Conservation (phyloP, 2,113 vertebrate species). For the Hipposideros armiger region DNA sequence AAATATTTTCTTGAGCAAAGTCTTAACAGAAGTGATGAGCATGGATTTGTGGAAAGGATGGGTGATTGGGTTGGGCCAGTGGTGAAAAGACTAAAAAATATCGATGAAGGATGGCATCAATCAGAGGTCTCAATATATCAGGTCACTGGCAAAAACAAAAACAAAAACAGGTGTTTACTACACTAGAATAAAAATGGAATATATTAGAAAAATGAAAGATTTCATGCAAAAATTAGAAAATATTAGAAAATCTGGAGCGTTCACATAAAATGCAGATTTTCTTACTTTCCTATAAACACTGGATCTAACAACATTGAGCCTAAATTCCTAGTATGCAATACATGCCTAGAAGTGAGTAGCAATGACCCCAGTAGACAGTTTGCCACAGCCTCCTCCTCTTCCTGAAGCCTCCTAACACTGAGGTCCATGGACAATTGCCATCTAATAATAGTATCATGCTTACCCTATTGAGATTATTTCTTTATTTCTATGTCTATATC, state of each 20-base stretch:
- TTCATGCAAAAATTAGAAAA: neutral
- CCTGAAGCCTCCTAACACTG: neutral
- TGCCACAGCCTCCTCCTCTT: neutral
- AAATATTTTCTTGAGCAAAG: neutral
- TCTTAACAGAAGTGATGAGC: neutral
- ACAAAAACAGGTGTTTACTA: neutral
- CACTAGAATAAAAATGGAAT: neutral
- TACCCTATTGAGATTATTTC: neutral
- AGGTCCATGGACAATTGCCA: neutral
- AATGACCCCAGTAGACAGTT: neutral
- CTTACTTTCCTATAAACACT: neutral
- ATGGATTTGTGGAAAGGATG: neutral
- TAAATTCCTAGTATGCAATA: neutral
- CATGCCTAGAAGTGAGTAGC: neutral
- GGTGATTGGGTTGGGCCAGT: accelerated
- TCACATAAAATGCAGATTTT: neutral
- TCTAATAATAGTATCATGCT: neutral
- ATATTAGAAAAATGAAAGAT: neutral
- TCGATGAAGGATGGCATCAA: neutral
- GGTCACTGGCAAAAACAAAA: neutral
- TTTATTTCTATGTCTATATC: neutral
- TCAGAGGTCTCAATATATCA: neutral
- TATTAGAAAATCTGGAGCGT: neutral
- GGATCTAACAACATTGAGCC: neutral
- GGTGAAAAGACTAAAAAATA: neutral